Evolutionary conservation across 2,888 invertebrate genomes (phyloP), one percentile per base, ranked within the genome.

Genomic region (Clivina fossor): DNA sequence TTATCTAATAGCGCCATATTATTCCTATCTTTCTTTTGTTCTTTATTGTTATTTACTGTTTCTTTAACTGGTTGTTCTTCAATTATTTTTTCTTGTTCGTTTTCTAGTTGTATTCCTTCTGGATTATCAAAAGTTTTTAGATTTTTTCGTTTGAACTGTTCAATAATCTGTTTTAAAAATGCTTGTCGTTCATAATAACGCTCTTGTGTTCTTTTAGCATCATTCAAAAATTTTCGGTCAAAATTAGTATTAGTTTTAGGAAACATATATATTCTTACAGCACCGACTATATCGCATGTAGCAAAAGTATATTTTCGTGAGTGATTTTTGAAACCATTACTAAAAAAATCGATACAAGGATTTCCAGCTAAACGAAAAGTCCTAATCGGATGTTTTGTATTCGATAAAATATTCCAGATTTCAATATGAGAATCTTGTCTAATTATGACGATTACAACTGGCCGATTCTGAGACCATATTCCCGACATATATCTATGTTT

Each of bases 361-460:
- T 48, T 26, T 3, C 38, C 46, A 20, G 24, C 35, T 24, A 50
- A 56, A 32, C 38, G 20, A 18, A 18, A 24, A 22, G 3, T 41
- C 24, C 43, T 41, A 48, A 41, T 35, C 13, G 55, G 55, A 20
- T 22, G 37, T 15, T 53, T 56, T 38, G 85, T 85, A 66, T 81
- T 79, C 41, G 82, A 74, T 56, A 86, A 71, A 53, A 93, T 74
- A 74, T 91, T 87, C 93, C 93, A 93, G 8, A 85, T 82, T 72
- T 93, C 91, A 9, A 90, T 74, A 56, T 79, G 80, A 2, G 92
- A 92, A 74, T 91, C 89, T 18, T 77, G 78, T 15, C 86, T 82
- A 1, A 83, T 78, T 50, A 92, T 71, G 66, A 85, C 86, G 56
- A 92, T 74, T 41, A 88, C 79, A 43, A 84, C 83, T 0, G 90